Evolutionary conservation across 2,888 invertebrate genomes (phyloP).

Genomic region (Chromoteleia sp.): DNA sequence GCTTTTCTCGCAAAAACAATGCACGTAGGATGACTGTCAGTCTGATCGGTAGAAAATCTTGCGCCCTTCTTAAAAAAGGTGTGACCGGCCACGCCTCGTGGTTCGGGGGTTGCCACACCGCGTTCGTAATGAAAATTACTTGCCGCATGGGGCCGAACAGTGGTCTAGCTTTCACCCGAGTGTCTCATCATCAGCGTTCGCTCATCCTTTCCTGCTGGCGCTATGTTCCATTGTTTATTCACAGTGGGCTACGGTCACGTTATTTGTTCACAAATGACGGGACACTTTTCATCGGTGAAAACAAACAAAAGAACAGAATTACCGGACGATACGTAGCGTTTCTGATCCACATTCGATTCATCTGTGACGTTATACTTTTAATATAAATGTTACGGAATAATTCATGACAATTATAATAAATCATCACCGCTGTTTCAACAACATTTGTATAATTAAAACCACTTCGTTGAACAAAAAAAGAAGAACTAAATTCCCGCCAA

Average conservation of each 20-base stretch:
- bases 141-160: slow-evolving; percentile 71
- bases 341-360: slow-evolving; percentile 31
- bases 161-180: slow-evolving; percentile 28
- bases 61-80: slow-evolving; percentile 78
- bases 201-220: slow-evolving; percentile 44
- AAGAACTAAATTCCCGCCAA: slow-evolving; percentile 2
- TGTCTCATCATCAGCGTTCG: slow-evolving; percentile 30
- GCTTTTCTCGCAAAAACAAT: slow-evolving; percentile 82
- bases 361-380: slow-evolving; percentile 26
- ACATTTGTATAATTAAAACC: slow-evolving; percentile 22
- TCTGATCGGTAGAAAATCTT: slow-evolving; percentile 76
- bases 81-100: slow-evolving; percentile 81
- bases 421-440: neutral
- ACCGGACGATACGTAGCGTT: slow-evolving; percentile 1
- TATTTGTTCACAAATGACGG: slow-evolving; percentile 41
- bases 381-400: slow-evolving; percentile 24
- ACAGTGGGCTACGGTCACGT: slow-evolving; percentile 19
- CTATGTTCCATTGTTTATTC: slow-evolving; percentile 43
- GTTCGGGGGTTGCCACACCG: slow-evolving; percentile 69
- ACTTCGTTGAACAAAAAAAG: neutral
- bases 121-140: slow-evolving; percentile 78
- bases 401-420: slow-evolving; percentile 25
- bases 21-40: slow-evolving; percentile 78
- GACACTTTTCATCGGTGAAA: slow-evolving; percentile 38
- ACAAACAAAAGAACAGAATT: slow-evolving; percentile 19